Evolutionary conservation across 2,113 vertebrate genomes (phyloP), one percentile per base, ranked within the genome.

Genomic region (Archocentrus centrarchus): DNA sequence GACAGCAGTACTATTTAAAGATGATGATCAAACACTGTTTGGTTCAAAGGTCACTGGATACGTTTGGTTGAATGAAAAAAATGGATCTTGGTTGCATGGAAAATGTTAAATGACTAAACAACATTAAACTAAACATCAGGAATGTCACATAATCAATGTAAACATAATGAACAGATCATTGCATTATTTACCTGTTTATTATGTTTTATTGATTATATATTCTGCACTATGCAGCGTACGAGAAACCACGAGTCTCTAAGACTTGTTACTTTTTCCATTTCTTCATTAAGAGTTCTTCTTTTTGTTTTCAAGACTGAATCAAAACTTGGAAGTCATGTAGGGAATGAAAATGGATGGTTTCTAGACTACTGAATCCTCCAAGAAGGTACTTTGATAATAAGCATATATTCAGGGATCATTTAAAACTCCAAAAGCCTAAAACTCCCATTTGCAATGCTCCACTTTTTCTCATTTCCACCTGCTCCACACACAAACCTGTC

Each of bases 381-480:
- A 27, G 64, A 47, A 50, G 64, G 15, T 3, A 50, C 1, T 1
- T 30, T 7, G 15, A 30, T n/a, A 53, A 32, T n/a, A 32, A 32
- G 2, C 3, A 53, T 32, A 32, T 37, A 8, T 73, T 73, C 27
- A 20, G 3, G 27, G 20, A 14, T 73, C 32, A 20, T 20, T 73
- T 53, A 32, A 47, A 68, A 47, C 14, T 47, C 64, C 7, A 47
- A 27, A 41, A 68, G 5, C 64, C 66, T 73, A 53, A 73, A 90
- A 88, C 88, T 91, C 90, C 84, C 88, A 55, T 89, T 80, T 92
- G 86, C 84, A 73, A 6, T 14, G 0, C 1, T 41, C 4, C 7
- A n/a, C 0, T 87, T 90, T 76, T 89, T 58, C 5, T 60, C 4
- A 81, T 89, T 90, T 17, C 13, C 20, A 84, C 68, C 27, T 41